Conservation (phyloP, 2,113 vertebrate genomes). For the Verasper variegatus region DNA sequence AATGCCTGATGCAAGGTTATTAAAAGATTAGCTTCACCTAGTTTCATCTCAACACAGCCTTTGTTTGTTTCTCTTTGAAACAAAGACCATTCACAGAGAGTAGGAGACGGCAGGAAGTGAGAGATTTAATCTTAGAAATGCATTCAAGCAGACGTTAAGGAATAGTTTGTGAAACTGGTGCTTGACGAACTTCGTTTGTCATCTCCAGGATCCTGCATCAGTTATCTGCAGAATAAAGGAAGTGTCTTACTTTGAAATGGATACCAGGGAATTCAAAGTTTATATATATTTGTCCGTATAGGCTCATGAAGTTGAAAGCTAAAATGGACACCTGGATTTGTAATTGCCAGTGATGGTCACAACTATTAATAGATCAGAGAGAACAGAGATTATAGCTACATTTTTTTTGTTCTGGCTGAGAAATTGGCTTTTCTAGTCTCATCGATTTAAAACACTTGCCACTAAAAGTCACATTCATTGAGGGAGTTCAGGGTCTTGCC, state of each 20-base stretch:
- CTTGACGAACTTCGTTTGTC: too few species aligned
- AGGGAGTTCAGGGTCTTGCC: not conserved
- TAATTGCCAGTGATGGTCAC: not conserved
- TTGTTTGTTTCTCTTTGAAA: conserved; percentile 76
- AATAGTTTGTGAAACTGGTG: conserved; percentile 1
- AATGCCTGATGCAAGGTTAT: conserved; percentile 79
- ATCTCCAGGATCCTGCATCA: not conserved
- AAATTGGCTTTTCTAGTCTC: not conserved
- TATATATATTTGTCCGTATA: too few species aligned
- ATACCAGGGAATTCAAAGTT: too few species aligned
- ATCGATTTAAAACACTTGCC: not conserved
- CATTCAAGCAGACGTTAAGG: conserved; percentile 32
- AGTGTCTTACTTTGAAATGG: not conserved
- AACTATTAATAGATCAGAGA: not conserved
- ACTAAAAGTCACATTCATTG: not conserved
- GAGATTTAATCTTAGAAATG: conserved; percentile 57
- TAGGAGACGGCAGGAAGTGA: not conserved
- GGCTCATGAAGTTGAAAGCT: too few species aligned
- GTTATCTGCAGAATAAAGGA: not conserved
- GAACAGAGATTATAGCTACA: not conserved
- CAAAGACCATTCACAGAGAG: conserved; percentile 67
- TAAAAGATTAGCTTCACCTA: conserved; percentile 83
- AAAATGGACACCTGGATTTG: not conserved
- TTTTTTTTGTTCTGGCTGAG: not conserved
- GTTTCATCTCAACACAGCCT: conserved; percentile 72